A percentile compares a stretch with the other conserved stretches of the same genome.
Conservation (phyloP, 2,888 invertebrate genomes). For the Bombyx huttoni region DNA sequence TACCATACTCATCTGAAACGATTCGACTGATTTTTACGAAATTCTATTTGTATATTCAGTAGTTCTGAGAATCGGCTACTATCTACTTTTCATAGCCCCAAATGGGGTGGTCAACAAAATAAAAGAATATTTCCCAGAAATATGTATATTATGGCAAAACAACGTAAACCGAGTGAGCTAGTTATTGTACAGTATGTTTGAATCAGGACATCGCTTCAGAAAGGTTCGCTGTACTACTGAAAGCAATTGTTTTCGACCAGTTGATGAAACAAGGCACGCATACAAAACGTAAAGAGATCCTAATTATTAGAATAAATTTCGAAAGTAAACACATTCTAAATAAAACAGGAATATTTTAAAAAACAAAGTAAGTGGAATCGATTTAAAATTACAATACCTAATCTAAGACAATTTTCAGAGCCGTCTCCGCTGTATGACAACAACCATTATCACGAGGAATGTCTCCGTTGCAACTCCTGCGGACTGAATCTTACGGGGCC, state of each 20-base stretch:
- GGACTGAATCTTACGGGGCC: conserved; percentile 93
- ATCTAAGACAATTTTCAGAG: conserved; percentile 67
- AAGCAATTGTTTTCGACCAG: neutral
- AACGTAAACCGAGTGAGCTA: no score
- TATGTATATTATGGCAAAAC: no score
- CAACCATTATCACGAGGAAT: conserved; percentile 98
- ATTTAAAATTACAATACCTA: neutral
- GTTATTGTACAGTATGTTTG: no score
- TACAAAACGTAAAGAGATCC: neutral
- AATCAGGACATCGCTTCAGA: no score
- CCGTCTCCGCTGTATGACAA: conserved; percentile 94
- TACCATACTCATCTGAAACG: no score
- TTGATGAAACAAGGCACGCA: neutral
- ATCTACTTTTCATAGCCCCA: no score
- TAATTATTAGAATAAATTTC: neutral
- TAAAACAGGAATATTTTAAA: neutral
- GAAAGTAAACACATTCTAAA: no score
- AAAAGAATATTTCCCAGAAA: no score
- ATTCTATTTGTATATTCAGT: no score
- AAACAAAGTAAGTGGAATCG: neutral
- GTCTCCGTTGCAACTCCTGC: conserved; percentile 96
- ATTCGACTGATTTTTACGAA: no score
- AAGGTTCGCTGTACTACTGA: neutral
- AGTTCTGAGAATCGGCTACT: no score
- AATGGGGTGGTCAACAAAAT: no score